Evolutionary conservation across 2,113 vertebrate species (phyloP), one percentile per base, ranked within the genome.

Genomic region (Catharus minimus): DNA sequence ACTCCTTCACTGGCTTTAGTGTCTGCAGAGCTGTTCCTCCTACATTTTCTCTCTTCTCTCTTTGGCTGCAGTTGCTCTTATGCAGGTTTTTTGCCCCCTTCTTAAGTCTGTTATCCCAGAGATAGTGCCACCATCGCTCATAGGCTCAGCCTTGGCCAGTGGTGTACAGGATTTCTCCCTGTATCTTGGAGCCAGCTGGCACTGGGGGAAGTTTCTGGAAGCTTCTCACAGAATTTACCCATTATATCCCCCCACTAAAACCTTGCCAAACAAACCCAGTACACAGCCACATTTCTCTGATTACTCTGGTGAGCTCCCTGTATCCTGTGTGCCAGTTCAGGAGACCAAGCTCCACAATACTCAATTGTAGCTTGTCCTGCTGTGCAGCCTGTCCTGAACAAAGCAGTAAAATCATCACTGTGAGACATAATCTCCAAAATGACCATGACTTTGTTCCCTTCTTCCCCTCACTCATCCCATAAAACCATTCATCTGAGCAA

Each of bases 51-150:
- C 47, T 30, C 26, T 76, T 15, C 62, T 84, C 14, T 46, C 57
- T 57, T 23, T 10, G 5, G 36, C 41, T 72, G 26, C 64, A 30
- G 14, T 39, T 17, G 5, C 18, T 72, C 28, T 36, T 55, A 46
- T 8, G 7, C 13, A 60, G 39, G 7, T 2, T 9, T 39, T 38
- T 14, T 1, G 8, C 4, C 3, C 8, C 13, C 10, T 26, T 73
- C 26, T 76, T 46, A 36, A 52, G 18, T 47, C 16, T 8, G 18
- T 64, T 28, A 39, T 55, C 41, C 5, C 46, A 57, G 41, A 66
- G 28, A n/a, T 0, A 0, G 23, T 44, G 26, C 38, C 44, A 18
- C 55, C 7, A 1, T 47, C 0, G 0, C 13, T 38, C 38, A 24
- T 33, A 23, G 41, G 24, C 49, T 61, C 16, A 5, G 26, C 43